Base-by-base conservation (phyloP, 2,797 vertebrate species). In the Protosalanx chinensis region DNA sequence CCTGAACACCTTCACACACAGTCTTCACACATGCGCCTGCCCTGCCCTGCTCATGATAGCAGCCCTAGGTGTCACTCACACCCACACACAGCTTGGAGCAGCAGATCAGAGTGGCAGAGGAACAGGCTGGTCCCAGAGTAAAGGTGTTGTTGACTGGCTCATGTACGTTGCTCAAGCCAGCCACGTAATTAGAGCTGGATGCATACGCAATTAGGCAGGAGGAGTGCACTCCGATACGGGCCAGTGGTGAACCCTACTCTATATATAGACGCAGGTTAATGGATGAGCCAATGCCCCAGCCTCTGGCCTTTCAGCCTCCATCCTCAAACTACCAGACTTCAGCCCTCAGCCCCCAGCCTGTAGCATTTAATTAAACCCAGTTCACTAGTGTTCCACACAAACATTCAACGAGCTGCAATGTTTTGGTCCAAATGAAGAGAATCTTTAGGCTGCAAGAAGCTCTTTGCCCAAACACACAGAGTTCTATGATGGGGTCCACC, bases 211-310 rank as follows among this genome's bases (percentile, higher is more conserved):
- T 27, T 29, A 35, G 32, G 8, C 51, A 68, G 20, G 56, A 64
- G 33, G 12, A 72, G 51, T 64, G 73, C 29, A 59, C 64, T 72
- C 53, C 60, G 68, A 77, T 62, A 68, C 70, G 73, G 64, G 68
- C 72, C 70, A 71, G 32, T 67, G 60, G 49, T 69, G 63, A 75
- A 76, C 41, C 29, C 29, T 63, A 59, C 63, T 74, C 72, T 71
- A 77, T 71, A 74, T 76, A 79, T 77, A 77, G 79, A 30, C 37
- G 15, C 27, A 61, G 76, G 70, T 73, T 84, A 82, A 82, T 79
- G 23, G 65, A 74, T 53, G 74, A 76, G 69, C 66, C 70, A 64
- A 30, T 71, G 71, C 64, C 20, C 23, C 23, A 27, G 23, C 23
- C 23, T 27, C 23, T 27, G 23, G 23, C 23, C 23, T 27, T 16